phyloP scores from a whole-genome alignment of 2,797 vertebrate genomes.

The Zalophus californianus region DNA sequence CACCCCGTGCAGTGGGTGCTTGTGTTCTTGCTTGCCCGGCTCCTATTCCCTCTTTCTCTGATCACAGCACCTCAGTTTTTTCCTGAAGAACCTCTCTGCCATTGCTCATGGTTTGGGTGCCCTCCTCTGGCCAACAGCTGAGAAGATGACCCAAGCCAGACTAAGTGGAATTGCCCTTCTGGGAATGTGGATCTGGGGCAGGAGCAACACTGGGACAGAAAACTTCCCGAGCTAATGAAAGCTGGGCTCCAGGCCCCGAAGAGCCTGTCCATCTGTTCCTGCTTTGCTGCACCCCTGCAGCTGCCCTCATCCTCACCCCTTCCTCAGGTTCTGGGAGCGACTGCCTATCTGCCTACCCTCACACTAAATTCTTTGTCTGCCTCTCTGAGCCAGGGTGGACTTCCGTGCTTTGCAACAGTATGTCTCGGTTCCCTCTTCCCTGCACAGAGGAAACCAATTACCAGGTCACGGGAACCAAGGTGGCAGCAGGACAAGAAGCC shows the following conservation, averaged over 20 bases:
- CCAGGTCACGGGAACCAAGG: neutral
- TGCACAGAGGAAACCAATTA: neutral
- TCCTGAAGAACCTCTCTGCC: neutral
- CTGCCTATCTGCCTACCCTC: neutral
- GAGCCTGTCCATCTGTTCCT: neutral
- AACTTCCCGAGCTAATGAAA: neutral
- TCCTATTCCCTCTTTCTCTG: neutral
- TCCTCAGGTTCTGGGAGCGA: neutral
- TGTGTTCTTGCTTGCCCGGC: neutral
- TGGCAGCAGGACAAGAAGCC: neutral
- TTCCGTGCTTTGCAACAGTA: neutral
- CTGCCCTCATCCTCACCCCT: neutral
- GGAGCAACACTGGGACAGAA: neutral
- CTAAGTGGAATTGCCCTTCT: neutral
- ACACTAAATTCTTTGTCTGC: neutral
- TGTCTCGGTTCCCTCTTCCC: neutral
- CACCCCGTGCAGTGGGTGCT: neutral
- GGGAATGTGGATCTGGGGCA: neutral
- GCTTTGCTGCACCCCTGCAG: neutral
- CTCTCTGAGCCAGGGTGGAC: neutral
- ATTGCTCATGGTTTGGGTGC: conserved; percentile 61
- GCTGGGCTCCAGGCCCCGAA: neutral
- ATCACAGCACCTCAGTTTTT: neutral
- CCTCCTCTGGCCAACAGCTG: conserved; percentile 70
- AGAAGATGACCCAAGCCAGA: conserved; percentile 19